Conservation (phyloP, 2,797 vertebrate species). For the Acrocephalus scirpaceus region DNA sequence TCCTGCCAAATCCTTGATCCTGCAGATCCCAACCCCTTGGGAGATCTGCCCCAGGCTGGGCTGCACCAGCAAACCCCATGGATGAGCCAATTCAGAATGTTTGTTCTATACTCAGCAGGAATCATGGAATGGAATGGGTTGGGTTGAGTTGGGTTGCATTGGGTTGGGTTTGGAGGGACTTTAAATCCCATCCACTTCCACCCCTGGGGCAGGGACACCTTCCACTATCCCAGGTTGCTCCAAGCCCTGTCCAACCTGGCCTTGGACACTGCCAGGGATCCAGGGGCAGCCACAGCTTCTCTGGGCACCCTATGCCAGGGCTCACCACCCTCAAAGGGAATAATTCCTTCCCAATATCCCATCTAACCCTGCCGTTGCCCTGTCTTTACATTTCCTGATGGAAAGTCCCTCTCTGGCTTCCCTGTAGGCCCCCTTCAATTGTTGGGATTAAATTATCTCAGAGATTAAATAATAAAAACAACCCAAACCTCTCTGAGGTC, state of each 20-base stretch:
- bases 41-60: neutral
- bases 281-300: neutral
- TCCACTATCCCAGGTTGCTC: rapidly evolving
- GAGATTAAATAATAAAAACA: neutral
- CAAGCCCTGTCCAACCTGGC: rapidly evolving
- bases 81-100: rapidly evolving
- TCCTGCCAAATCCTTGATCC: neutral
- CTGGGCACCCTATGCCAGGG: neutral
- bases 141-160: neutral
- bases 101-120: rapidly evolving
- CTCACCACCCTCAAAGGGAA: rapidly evolving
- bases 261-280: neutral
- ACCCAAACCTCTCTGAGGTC: neutral
- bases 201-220: rapidly evolving
- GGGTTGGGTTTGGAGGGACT: neutral
- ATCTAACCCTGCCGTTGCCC: neutral
- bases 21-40: neutral
- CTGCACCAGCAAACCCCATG: neutral
- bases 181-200: neutral
- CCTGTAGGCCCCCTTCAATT: neutral
- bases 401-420: neutral
- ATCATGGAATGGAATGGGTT: neutral
- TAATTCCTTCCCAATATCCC: neutral
- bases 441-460: neutral
- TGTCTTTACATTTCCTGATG: neutral